phyloP scores from a whole-genome alignment of 2,113 vertebrate genomes.

The Dipodomys ordii region DNA sequence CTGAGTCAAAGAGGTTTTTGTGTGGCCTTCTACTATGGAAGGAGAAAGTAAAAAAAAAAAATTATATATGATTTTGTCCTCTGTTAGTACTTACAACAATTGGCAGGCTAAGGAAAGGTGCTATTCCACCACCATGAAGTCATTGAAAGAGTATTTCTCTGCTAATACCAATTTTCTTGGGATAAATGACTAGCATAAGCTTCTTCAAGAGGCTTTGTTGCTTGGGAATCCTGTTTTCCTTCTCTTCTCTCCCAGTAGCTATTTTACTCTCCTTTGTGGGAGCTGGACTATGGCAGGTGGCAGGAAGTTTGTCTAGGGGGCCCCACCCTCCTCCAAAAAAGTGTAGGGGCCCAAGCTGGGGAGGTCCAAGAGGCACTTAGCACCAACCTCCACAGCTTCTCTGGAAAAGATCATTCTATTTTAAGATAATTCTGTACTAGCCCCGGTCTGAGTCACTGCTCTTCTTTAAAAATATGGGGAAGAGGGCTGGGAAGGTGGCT shows the following conservation, averaged over 20 bases:
- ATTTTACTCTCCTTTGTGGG: slow-evolving; percentile 39
- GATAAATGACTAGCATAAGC: not conserved
- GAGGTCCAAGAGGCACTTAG: not conserved
- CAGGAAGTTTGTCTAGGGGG: slow-evolving; percentile 60
- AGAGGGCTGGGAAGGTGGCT: too few relatives aligned
- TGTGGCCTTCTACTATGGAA: not conserved
- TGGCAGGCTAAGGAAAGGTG: not conserved
- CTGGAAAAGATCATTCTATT: slow-evolving; percentile 46
- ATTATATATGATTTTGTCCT: not conserved
- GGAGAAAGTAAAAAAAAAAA: not conserved
- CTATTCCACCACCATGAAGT: not conserved
- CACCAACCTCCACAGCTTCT: slow-evolving; percentile 49
- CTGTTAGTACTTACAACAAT: not conserved
- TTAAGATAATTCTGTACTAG: slow-evolving; percentile 44
- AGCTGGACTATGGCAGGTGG: slow-evolving; percentile 52
- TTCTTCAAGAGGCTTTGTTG: not conserved
- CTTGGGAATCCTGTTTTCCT: slow-evolving; percentile 35
- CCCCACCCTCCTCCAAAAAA: slow-evolving; percentile 46
- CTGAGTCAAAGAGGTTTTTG: not conserved
- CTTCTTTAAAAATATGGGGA: not conserved
- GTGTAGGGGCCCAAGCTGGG: not conserved
- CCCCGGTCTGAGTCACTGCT: slow-evolving; percentile 50
- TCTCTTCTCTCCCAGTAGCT: slow-evolving; percentile 26
- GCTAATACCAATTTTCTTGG: not conserved
- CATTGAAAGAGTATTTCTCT: not conserved